Evolutionary conservation across 2,888 invertebrate species (phyloP).

Genomic region (Idaea dimidiata): DNA sequence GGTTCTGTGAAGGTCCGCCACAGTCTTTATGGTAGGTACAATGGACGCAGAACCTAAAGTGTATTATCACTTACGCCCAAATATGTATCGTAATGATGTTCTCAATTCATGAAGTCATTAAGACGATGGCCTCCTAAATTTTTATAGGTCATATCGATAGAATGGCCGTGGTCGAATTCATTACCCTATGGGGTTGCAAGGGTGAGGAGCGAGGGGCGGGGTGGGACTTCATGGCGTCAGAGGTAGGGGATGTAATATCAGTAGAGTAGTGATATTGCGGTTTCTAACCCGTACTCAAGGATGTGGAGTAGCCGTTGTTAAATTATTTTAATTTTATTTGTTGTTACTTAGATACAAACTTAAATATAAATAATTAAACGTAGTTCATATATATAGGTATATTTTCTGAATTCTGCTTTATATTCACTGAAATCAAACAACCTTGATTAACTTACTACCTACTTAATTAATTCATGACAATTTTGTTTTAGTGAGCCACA

Average conservation of each 20-base stretch:
- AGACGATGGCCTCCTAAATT: constrained; percentile 62
- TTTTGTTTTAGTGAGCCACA: too few relatives aligned
- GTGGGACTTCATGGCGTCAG: constrained; percentile 67
- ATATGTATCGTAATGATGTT: constrained; percentile 15
- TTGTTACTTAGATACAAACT: too few relatives aligned
- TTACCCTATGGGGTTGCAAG: constrained; percentile 66
- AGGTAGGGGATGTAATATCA: constrained; percentile 70
- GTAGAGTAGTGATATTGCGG: constrained; percentile 74
- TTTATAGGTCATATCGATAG: constrained; percentile 71
- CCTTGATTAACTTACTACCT: too few relatives aligned
- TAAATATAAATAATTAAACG: too few relatives aligned
- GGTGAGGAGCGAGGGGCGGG: constrained; percentile 40
- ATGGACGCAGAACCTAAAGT: neutral
- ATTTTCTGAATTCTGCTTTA: too few relatives aligned
- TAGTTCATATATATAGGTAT: too few relatives aligned
- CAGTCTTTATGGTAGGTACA: neutral
- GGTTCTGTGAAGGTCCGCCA: too few relatives aligned
- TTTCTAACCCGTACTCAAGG: constrained; percentile 61
- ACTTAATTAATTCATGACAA: too few relatives aligned
- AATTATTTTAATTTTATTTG: constrained; percentile 19
- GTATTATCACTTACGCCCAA: neutral
- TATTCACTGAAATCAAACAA: too few relatives aligned
- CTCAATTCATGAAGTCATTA: constrained; percentile 48
- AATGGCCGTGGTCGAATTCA: constrained; percentile 67
- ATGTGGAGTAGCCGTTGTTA: constrained; percentile 41